Percentiles rank a stretch among this genome's conserved stretches.
phyloP scores from a whole-genome alignment of 2,113 vertebrate genomes.

The Irena cyanogastra region DNA sequence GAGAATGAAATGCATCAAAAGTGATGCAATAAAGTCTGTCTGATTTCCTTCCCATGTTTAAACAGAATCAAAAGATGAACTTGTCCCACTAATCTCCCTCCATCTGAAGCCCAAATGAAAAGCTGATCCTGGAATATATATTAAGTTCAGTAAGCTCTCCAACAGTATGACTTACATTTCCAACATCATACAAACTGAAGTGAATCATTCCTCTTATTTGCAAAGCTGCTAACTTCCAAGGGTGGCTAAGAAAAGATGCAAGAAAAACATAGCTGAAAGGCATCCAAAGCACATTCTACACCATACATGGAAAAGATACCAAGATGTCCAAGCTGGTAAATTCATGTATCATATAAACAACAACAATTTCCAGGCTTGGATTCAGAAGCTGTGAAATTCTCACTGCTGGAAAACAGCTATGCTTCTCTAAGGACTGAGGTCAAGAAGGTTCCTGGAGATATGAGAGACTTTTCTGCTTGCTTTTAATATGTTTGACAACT shows the following conservation, averaged over 20 bases:
- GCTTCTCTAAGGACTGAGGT: not conserved
- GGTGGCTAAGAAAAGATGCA: not conserved
- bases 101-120: not conserved
- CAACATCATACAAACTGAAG: not conserved
- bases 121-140: not conserved
- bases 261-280: not conserved
- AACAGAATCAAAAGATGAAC: not conserved
- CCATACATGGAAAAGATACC: not conserved
- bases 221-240: slow-evolving; percentile 9
- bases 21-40: not conserved
- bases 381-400: not conserved
- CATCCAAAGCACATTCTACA: not conserved
- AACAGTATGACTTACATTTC: not conserved
- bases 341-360: not conserved
- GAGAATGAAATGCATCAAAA: not conserved
- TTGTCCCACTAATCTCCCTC: not conserved
- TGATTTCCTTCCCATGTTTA: not conserved
- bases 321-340: not conserved
- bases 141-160: not conserved
- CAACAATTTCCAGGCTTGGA: not conserved
- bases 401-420: not conserved
- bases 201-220: slow-evolving; percentile 3
- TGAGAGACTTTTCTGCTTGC: not conserved
- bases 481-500: not conserved
- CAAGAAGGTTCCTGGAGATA: not conserved